Evolutionary conservation across 2,113 vertebrate species (phyloP).

Genomic region (Poeciliopsis prolifica): DNA sequence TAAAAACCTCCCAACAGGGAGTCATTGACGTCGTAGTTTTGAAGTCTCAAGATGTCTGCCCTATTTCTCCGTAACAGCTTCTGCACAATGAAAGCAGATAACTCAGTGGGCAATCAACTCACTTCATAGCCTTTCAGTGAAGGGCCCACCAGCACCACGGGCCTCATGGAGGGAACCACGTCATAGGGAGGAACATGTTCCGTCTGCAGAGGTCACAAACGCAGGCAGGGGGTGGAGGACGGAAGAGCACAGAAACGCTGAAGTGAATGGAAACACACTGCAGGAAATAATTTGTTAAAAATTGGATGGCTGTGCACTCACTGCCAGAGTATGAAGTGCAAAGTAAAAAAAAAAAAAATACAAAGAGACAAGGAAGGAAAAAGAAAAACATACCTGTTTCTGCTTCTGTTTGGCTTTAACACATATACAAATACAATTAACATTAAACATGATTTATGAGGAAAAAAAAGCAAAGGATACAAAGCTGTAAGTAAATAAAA

Average conservation of each 20-base stretch:
- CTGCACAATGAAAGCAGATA: neutral
- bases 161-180: constrained; percentile 82
- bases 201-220: constrained; percentile 65
- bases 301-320: neutral
- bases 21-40: neutral
- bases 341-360: neutral
- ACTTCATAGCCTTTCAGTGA: constrained; percentile 84
- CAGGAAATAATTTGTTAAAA: neutral
- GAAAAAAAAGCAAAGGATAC: neutral
- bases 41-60: neutral
- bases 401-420: constrained; percentile 84
- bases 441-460: constrained; percentile 17
- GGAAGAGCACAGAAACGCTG: neutral
- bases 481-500: neutral
- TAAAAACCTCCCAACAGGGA: too few relatives aligned
- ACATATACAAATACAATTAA: constrained; percentile 55
- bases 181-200: constrained; percentile 81
- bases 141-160: constrained; percentile 81
- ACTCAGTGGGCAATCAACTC: constrained; percentile 18
- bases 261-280: neutral
- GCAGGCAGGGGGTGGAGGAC: constrained; percentile 8
- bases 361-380: constrained; percentile 15
- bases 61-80: neutral
- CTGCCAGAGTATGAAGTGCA: neutral
- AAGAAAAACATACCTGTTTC: constrained; percentile 79